These are phyloP conservation scores for Ibycter americanus DNA, from an alignment of 2,797 vertebrate genomes.

Conservation along the genomic window DNA sequence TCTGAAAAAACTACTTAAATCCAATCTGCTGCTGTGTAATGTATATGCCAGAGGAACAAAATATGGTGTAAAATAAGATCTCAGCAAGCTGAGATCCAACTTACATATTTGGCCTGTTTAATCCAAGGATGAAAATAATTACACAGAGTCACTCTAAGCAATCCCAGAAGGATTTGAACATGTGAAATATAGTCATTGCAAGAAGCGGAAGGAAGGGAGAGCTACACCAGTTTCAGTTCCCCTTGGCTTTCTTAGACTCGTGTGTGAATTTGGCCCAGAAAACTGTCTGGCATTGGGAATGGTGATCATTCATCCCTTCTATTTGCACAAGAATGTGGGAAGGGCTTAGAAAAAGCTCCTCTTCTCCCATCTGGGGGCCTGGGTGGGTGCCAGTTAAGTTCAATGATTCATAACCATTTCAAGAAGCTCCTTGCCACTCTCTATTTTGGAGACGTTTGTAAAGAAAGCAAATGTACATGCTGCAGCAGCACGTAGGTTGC, in stretches of 20 bases:
- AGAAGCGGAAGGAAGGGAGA: constrained; percentile 49
- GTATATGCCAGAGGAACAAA: constrained; percentile 39
- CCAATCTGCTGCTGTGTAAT: constrained; percentile 34
- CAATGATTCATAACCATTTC: constrained; percentile 53
- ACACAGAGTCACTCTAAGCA: constrained; percentile 42
- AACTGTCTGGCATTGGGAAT: constrained; percentile 32
- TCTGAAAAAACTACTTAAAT: constrained; percentile 24
- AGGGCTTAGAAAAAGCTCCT: constrained; percentile 40
- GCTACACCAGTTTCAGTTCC: constrained; percentile 18
- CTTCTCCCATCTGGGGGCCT: constrained; percentile 52
- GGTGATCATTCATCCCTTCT: constrained; percentile 57
- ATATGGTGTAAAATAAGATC: constrained; percentile 34
- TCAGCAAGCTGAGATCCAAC: constrained; percentile 34
- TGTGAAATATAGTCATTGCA: neutral
- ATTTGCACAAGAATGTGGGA: constrained; percentile 65
- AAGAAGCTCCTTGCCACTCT: constrained; percentile 40
- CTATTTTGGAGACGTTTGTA: neutral
- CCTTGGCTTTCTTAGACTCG: constrained; percentile 18
- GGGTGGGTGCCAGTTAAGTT: constrained; percentile 45
- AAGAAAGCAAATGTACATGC: neutral
- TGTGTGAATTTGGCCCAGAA: constrained; percentile 58
- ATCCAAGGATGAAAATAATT: constrained; percentile 64
- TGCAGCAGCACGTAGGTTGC: neutral
- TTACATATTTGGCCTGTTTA: constrained; percentile 58
- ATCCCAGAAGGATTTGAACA: constrained; percentile 41